Evolutionary conservation across 2,888 invertebrate species (phyloP), one percentile per base, ranked within the genome.

Genomic region (Argyresthia goedartella): DNA sequence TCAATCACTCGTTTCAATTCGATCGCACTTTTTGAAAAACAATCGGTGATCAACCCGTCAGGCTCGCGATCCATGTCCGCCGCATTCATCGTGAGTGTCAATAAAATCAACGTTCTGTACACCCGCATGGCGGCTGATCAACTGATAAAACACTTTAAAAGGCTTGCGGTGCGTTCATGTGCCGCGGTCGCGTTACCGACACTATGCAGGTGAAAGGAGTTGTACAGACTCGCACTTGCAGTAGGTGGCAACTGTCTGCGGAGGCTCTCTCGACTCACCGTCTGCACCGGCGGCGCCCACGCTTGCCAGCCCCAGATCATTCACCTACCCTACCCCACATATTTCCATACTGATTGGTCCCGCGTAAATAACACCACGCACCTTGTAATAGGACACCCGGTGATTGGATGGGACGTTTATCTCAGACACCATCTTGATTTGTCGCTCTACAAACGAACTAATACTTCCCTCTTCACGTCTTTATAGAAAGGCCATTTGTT

Each of bases 271-370:
- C 25, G 25, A 25, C 25, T 25, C 25, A 25, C 25, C 25, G 25
- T 25, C 25, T 25, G 25, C 25, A 25, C n/a, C n/a, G n/a, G 36
- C 36, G 15, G 60, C 67, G 61, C 67, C 68, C 63, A 67, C 82
- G 71, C 84, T 80, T 81, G 81, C 84, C 72, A 81, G 71, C 68
- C 70, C 72, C 69, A 76, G 82, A 79, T 71, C 81, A 65, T 81
- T 85, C 82, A 80, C 79, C 80, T 75, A 82, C 77, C 79, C 50
- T 46, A 10, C 78, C 25, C 25, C 66, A 78, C 71, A 76, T 90
- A 63, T 84, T 84, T 77, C 74, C 81, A 84, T 81, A 81, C 76
- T 79, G 82, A 84, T 84, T 81, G 78, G 69, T 68, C 64, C 64
- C 66, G 71, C 71, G 68, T 76, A 76, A 76, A 78, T 74, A 76